These are phyloP conservation scores for Istiophorus platypterus DNA, from an alignment of 2,113 vertebrate genomes.

Conservation along the genomic window DNA sequence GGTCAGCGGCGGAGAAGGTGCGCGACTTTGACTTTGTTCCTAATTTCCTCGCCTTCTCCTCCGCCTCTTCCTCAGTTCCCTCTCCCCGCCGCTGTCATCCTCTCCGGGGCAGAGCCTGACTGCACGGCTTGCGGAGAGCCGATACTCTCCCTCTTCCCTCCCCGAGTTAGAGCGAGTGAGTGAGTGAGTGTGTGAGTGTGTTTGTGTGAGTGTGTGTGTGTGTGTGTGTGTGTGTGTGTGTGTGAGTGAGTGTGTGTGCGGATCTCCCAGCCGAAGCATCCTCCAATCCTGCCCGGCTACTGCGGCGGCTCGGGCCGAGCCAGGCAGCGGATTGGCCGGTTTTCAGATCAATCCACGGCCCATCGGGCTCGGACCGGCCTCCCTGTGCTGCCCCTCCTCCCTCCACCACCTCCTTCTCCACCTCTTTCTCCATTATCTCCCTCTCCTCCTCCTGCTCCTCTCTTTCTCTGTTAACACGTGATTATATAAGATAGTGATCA, in stretches of 20 bases:
- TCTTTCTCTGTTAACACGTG: slow-evolving; percentile 75
- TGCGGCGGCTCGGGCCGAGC: slow-evolving; percentile 57
- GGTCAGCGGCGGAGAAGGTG: neutral
- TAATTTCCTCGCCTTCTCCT: slow-evolving; percentile 19
- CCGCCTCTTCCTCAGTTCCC: slow-evolving; percentile 22
- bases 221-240: slow-evolving; percentile 20
- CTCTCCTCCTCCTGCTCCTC: slow-evolving; percentile 46
- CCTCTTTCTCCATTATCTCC: slow-evolving; percentile 55
- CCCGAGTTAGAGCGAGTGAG: slow-evolving; percentile 11
- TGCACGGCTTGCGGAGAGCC: slow-evolving; percentile 60
- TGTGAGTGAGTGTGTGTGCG: slow-evolving; percentile 49
- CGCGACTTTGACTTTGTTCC: slow-evolving; percentile 49
- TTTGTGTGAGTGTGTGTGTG: slow-evolving; percentile 34
- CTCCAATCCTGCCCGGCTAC: slow-evolving; percentile 77
- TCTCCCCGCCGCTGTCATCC: slow-evolving; percentile 45
- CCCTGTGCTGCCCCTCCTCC: slow-evolving; percentile 16
- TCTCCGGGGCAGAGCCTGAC: slow-evolving; percentile 67
- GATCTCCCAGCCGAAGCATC: slow-evolving; percentile 56
- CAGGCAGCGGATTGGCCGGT: slow-evolving; percentile 72
- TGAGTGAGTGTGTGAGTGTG: slow-evolving; percentile 26
- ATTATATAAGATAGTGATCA: slow-evolving; percentile 78
- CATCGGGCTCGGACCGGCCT: slow-evolving; percentile 52
- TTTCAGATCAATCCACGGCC: slow-evolving; percentile 62
- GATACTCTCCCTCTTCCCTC: slow-evolving; percentile 45
- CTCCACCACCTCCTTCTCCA: neutral